Base-by-base conservation (phyloP, 2,113 vertebrate species). In the Channa maculata region DNA sequence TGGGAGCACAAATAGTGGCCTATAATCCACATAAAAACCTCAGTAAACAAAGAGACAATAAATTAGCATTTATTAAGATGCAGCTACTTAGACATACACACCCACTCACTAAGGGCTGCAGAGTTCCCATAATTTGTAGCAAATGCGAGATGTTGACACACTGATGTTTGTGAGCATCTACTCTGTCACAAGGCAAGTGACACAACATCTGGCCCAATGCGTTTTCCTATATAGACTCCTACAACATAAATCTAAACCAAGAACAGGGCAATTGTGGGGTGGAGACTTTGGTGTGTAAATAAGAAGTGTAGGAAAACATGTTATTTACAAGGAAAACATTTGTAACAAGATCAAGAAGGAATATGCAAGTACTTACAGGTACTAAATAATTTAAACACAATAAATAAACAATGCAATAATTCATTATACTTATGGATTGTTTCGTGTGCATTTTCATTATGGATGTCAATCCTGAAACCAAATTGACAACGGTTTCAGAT, bases 131-230 rank as follows among this genome's bases (percentile, higher is more conserved):
- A 50, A 74, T 64, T 66, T 79, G 48, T 44, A 49, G 39, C 34
- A 83, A 83, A 71, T 51, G 24, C 43, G 71, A 77, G 12, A 77
- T 24, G 48, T 33, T 61, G 54, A 73, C 63, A 77, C 15, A 7
- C 55, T 71, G 46, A 43, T 3, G 7, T 77, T 71, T 53, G 58
- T 68, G 9, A 71, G 39, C 54, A 65, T 64, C 15, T 10, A 14
- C 55, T 54, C 54, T 65, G 53, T 64, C 71, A 69, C 72, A 33
- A 50, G 15, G 53, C 39, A 2, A 62, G 78, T 60, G 55, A 80
- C 73, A 70, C 58, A 82, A 80, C 73, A 80, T 80, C 71, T 89
- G 84, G 70, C 65, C 8, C 51, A 13, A 79, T 85, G 67, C 53
- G 64, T 83, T 82, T 71, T 53, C 66, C 49, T 68, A 24, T 38